Base-by-base conservation (phyloP, 2,113 vertebrate species). In the Misgurnus anguillicaudatus region DNA sequence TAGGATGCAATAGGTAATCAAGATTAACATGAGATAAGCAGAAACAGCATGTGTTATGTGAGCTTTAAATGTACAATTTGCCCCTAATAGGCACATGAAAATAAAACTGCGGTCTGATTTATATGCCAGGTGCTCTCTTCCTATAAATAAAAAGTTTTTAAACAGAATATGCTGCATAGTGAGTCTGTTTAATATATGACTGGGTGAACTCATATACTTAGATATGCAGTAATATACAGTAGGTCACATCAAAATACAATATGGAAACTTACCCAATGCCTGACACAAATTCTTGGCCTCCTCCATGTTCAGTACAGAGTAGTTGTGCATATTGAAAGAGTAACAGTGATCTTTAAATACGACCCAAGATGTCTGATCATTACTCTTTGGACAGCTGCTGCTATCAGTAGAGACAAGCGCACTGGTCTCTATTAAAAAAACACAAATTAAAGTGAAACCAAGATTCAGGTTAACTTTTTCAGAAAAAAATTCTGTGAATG, bases 271-370 rank as follows among this genome's bases (percentile, higher is more conserved):
- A 99, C 98, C 93, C 78, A 97, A 87, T 66, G 85, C 78, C 83
- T 83, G 79, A 88, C 98, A 99, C 78, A 97, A 72, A 42, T 31
- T 78, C 84, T 83, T 91, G 71, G 96, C 96, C 10, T 91, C 86
- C 45, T 90, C 83, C 81, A 90, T 92, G 7, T 60, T 92, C 87
- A 92, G 94, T 9, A 94, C 87, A 0, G 84, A 93, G 84, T 94
- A 96, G 87, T 93, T 96, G 90, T 94, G 94, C 87, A 92, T 93
- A 85, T 95, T 87, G 60, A 96, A 94, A 0, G 87, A 89, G 0
- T 98, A 99, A 55, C 98, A 99, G 76, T 95, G 90, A 68, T 90
- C 90, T 79, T 90, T 83, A 41, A 94, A 93, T 79, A 92, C 90
- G n/a, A 96, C 82, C 98, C 98, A 99, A 0, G 80, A 87, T 0